Conservation (phyloP, 2,797 vertebrate species). For the Bufotes viridis region DNA sequence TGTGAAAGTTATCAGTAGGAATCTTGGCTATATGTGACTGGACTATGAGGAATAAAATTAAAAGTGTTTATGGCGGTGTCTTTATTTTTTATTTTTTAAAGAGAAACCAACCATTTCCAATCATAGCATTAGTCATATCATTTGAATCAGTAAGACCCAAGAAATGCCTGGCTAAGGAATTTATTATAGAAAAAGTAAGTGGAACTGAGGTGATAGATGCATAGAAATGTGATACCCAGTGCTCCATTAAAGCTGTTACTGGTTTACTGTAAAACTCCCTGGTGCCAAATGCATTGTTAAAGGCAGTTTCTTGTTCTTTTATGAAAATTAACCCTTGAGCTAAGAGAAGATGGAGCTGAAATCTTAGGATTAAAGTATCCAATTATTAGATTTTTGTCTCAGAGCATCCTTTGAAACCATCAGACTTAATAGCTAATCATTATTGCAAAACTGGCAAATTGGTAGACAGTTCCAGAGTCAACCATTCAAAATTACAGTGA, state of each 20-base stretch:
- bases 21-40: neutral
- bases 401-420: too few relatives aligned
- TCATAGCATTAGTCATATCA: neutral
- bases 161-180: slow-evolving; percentile 19
- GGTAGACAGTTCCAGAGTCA: neutral
- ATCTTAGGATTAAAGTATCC: neutral
- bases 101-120: neutral
- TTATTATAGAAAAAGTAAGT: slow-evolving; percentile 35
- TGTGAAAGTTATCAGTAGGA: neutral
- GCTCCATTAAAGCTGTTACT: slow-evolving; percentile 43
- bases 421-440: neutral
- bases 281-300: slow-evolving; percentile 48
- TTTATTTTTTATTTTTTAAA: neutral
- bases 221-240: slow-evolving; percentile 38
- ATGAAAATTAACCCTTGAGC: slow-evolving; percentile 30
- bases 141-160: neutral
- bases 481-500: neutral
- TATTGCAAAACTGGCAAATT: neutral
- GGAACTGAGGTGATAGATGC: slow-evolving; percentile 20
- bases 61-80: neutral
- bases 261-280: slow-evolving; percentile 56
- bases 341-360: neutral
- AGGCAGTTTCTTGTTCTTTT: slow-evolving; percentile 1
- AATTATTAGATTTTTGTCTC: neutral
- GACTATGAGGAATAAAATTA: neutral